Conservation (phyloP, 2,888 invertebrate species). For the Mythimna lalbum region DNA sequence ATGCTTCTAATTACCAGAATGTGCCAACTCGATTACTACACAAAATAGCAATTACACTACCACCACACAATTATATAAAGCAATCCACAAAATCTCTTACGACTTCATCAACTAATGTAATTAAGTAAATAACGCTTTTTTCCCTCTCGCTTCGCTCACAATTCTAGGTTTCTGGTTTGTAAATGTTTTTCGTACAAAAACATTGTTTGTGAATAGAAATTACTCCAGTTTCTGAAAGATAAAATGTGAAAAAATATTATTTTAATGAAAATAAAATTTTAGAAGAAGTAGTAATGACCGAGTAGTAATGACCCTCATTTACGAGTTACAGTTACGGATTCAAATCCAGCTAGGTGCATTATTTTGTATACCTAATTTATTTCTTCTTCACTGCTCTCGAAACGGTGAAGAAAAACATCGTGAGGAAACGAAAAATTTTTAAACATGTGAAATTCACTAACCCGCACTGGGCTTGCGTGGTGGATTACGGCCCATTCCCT, state of each 20-base stretch:
- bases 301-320: too few relatives aligned
- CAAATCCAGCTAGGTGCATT: too few relatives aligned
- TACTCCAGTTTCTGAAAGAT: conserved; percentile 10
- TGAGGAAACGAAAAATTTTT: too few relatives aligned
- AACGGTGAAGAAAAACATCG: too few relatives aligned
- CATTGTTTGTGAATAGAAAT: conserved; percentile 27
- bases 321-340: too few relatives aligned
- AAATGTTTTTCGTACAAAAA: conserved; percentile 44
- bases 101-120: conserved; percentile 54
- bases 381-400: too few relatives aligned
- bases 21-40: conserved; percentile 36
- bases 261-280: too few relatives aligned
- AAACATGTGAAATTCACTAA: too few relatives aligned
- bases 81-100: conserved; percentile 25
- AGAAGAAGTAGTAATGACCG: too few relatives aligned
- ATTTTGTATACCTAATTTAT: too few relatives aligned
- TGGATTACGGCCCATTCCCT: too few relatives aligned
- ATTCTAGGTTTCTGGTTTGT: conserved; percentile 19
- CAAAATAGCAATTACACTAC: conserved; percentile 28
- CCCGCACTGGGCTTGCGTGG: too few relatives aligned
- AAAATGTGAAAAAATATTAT: conserved; percentile 4
- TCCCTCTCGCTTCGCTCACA: conserved; percentile 8
- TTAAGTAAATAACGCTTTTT: conserved; percentile 52
- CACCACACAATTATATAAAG: conserved; percentile 26
- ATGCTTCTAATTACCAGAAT: conserved; percentile 27